These are phyloP conservation scores for Hemaris fuciformis DNA, from an alignment of 2,888 invertebrate species.

Conservation along the genomic window DNA sequence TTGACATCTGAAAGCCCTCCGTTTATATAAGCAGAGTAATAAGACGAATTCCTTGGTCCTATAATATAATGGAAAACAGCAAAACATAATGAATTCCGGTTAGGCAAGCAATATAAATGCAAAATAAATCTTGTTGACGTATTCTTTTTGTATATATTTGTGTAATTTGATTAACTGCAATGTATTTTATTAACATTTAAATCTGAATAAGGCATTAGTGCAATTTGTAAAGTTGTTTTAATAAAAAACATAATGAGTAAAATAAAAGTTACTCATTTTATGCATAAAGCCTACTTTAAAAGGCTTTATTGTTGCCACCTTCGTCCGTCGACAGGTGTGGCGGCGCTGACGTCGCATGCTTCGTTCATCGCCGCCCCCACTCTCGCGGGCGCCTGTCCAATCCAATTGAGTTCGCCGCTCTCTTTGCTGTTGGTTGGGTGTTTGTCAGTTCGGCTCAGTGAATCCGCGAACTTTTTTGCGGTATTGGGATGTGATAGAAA, in stretches of 20 bases:
- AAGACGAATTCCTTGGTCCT: slow-evolving; percentile 15
- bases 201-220: too few relatives aligned
- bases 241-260: neutral
- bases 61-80: slow-evolving; percentile 19
- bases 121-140: slow-evolving; percentile 36
- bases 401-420: slow-evolving; percentile 59
- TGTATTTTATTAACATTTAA: too few relatives aligned
- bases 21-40: neutral
- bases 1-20: neutral
- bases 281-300: slow-evolving; percentile 17
- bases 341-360: slow-evolving; percentile 45
- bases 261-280: slow-evolving; percentile 19
- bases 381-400: slow-evolving; percentile 40
- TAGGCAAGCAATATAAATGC: slow-evolving; percentile 34
- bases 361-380: slow-evolving; percentile 36
- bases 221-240: too few relatives aligned
- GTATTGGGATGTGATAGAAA: slow-evolving; percentile 39
- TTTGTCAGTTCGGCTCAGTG: slow-evolving; percentile 23
- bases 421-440: slow-evolving; percentile 36
- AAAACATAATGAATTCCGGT: slow-evolving; percentile 33
- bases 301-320: slow-evolving; percentile 33
- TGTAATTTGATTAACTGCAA: slow-evolving; percentile 28
- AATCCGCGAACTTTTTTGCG: slow-evolving; percentile 66
- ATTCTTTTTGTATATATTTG: slow-evolving; percentile 45
- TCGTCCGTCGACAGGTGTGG: slow-evolving; percentile 55